phyloP scores from a whole-genome alignment of 2,797 vertebrate genomes.

The Otolemur crassicaudatus region DNA sequence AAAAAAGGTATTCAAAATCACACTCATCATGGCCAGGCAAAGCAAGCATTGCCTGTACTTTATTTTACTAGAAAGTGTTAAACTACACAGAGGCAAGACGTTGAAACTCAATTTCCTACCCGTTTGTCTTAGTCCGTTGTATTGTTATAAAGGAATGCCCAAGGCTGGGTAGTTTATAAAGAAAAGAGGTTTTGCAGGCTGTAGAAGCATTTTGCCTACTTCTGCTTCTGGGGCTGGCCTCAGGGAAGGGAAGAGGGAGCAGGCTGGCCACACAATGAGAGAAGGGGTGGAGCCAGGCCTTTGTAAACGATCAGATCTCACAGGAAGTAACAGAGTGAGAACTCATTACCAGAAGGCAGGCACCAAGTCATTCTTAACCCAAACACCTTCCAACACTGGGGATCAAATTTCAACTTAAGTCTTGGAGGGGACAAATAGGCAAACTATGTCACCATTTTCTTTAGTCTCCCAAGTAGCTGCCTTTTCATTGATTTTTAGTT shows the following conservation, averaged over 20 bases:
- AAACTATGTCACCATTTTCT: not conserved
- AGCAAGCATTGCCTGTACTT: not conserved
- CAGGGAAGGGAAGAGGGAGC: not conserved
- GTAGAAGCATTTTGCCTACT: no score
- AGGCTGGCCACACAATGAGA: fast-evolving
- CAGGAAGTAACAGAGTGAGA: not conserved
- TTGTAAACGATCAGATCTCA: not conserved
- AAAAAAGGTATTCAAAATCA: not conserved
- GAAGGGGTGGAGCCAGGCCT: no score
- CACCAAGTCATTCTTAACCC: not conserved
- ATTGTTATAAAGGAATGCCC: not conserved
- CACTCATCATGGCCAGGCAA: not conserved
- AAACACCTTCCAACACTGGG: not conserved
- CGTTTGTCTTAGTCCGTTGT: not conserved
- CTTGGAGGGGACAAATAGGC: not conserved
- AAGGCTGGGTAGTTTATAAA: not conserved
- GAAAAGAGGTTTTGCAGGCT: not conserved
- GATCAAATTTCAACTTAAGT: not conserved
- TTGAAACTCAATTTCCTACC: not conserved
- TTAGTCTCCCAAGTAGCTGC: not conserved
- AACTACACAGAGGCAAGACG: not conserved
- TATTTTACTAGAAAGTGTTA: not conserved
- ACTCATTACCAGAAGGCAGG: not conserved
- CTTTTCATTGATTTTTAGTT: no score
- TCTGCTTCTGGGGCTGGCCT: not conserved